Conservation (phyloP, 2,797 vertebrate genomes). For the Dipus sagitta region DNA sequence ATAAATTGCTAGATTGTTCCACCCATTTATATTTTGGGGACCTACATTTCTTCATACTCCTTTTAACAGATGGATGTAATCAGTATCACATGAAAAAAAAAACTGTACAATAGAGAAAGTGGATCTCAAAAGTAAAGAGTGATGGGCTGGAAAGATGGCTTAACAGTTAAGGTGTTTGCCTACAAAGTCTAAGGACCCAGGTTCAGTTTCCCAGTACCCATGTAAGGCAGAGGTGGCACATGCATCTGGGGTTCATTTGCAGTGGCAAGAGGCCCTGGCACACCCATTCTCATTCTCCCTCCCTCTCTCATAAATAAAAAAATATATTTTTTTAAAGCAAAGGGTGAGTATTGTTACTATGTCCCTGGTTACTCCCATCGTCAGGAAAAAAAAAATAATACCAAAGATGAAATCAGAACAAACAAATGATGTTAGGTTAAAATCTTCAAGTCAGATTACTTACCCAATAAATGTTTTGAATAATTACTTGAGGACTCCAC, state of each 20-base stretch:
- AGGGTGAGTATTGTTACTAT: background rate
- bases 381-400: background rate
- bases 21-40: background rate
- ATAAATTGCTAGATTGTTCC: background rate
- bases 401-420: background rate
- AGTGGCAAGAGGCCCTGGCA: too few relatives aligned
- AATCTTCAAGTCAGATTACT: slow-evolving; percentile 28
- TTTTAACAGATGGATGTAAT: background rate
- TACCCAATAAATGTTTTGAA: slow-evolving; percentile 25
- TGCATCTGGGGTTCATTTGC: too few relatives aligned
- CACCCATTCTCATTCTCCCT: too few relatives aligned
- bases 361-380: slow-evolving; percentile 16
- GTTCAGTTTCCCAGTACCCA: too few relatives aligned
- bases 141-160: too few relatives aligned
- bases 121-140: too few relatives aligned
- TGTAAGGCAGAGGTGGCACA: too few relatives aligned
- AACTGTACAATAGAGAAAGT: background rate
- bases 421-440: background rate
- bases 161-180: too few relatives aligned
- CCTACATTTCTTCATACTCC: background rate
- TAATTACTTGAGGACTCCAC: slow-evolving; percentile 14
- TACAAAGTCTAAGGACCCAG: too few relatives aligned
- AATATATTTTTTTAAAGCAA: background rate
- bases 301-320: too few relatives aligned
- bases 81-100: background rate